phyloP scores from a whole-genome alignment of 2,797 vertebrate species.

The Cyprinella venusta region DNA sequence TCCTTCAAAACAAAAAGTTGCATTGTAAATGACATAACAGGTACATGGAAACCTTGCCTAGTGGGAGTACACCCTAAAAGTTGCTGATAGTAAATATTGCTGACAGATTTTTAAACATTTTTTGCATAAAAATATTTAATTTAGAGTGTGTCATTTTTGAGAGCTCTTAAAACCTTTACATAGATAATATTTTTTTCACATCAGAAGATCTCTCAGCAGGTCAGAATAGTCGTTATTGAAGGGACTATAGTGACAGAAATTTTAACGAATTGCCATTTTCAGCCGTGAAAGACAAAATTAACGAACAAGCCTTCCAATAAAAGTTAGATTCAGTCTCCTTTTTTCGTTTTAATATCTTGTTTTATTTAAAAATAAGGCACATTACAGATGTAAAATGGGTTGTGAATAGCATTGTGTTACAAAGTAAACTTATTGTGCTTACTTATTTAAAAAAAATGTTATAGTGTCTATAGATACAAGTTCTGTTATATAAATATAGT shows the following conservation, averaged over 20 bases:
- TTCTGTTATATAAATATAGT: conserved; percentile 29
- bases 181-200: background rate
- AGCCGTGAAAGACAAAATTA: background rate
- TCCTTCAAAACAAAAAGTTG: no score
- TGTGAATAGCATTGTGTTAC: background rate
- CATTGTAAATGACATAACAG: no score
- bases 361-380: background rate
- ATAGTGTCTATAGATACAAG: background rate
- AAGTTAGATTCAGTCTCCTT: no score
- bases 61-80: background rate
- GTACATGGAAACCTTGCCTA: no score
- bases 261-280: background rate
- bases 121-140: background rate
- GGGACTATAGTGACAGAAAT: background rate
- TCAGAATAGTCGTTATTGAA: background rate
- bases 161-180: background rate
- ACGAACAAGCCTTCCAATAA: background rate
- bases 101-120: background rate
- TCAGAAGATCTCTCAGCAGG: background rate
- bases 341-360: background rate
- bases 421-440: background rate
- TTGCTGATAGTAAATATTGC: background rate
- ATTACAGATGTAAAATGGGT: background rate
- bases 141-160: background rate
- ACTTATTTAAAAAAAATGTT: background rate